Evolutionary conservation across 2,113 vertebrate species (phyloP).

Genomic region (Varanus komodoensis): DNA sequence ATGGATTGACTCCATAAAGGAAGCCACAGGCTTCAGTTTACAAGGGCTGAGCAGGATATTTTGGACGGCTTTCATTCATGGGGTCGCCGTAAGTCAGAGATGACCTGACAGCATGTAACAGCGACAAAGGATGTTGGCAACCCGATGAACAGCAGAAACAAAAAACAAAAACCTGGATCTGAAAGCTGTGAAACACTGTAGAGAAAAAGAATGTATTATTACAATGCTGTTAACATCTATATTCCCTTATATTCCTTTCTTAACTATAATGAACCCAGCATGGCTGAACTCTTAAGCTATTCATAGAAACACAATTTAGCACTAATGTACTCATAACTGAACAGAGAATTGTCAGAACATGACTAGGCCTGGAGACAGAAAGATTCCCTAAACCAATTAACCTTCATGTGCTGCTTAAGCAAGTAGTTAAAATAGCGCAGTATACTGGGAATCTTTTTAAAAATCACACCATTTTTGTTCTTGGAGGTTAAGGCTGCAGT

Average conservation of each 20-base stretch:
- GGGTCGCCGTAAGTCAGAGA: too few species aligned
- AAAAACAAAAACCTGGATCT: too few species aligned
- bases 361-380: not conserved
- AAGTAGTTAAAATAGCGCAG: not conserved
- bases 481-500: not conserved
- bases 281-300: not conserved
- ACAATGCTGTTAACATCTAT: too few species aligned
- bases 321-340: not conserved
- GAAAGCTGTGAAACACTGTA: too few species aligned
- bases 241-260: not conserved
- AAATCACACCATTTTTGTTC: not conserved
- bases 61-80: too few species aligned
- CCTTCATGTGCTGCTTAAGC: too few species aligned
- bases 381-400: not conserved
- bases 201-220: too few species aligned
- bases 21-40: too few species aligned
- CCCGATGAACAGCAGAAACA: too few species aligned
- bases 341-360: not conserved
- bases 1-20: too few species aligned
- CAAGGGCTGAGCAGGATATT: too few species aligned
- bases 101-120: too few species aligned
- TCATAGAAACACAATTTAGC: not conserved
- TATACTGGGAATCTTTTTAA: not conserved
- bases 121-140: not conserved
- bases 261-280: not conserved